These are phyloP conservation scores for Chironomus tepperi DNA, from an alignment of 1,140 invertebrate species.

Conservation along the genomic window DNA sequence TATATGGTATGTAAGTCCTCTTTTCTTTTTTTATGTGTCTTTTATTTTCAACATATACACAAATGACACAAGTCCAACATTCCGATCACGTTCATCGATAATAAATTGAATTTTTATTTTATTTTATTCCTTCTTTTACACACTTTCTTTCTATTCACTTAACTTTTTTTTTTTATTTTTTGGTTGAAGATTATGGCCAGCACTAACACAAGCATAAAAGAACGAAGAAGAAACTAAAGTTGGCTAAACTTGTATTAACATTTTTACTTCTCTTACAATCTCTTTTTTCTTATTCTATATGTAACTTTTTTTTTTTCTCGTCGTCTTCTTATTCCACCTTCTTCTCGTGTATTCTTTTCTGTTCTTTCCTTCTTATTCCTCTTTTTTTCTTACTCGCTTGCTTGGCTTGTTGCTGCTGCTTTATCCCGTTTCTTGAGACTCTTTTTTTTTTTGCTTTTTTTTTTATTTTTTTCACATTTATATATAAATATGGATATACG, in stretches of 20 bases:
- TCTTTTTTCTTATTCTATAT: background rate
- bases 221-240: background rate
- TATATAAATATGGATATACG: conserved; percentile 1
- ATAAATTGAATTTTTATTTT: background rate
- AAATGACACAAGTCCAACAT: conserved; percentile 19
- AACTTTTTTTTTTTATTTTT: too few relatives aligned
- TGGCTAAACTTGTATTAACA: conserved; percentile 22
- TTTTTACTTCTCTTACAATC: background rate
- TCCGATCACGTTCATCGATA: conserved; percentile 15
- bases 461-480: background rate
- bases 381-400: background rate
- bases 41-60: conserved; percentile 12
- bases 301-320: too few relatives aligned
- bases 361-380: background rate
- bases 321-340: background rate
- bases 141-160: background rate
- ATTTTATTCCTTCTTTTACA: too few relatives aligned
- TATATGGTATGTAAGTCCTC: background rate
- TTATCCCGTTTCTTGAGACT: conserved; percentile 15
- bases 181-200: conserved; percentile 4
- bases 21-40: background rate
- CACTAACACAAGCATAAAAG: background rate
- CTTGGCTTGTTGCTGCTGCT: background rate
- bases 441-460: background rate
- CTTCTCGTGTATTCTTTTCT: conserved; percentile 15